Percentiles rank a stretch among this genome's conserved stretches.
Evolutionary conservation across 2,113 vertebrate genomes (phyloP).

Genomic region (Myiagra hebetior): DNA sequence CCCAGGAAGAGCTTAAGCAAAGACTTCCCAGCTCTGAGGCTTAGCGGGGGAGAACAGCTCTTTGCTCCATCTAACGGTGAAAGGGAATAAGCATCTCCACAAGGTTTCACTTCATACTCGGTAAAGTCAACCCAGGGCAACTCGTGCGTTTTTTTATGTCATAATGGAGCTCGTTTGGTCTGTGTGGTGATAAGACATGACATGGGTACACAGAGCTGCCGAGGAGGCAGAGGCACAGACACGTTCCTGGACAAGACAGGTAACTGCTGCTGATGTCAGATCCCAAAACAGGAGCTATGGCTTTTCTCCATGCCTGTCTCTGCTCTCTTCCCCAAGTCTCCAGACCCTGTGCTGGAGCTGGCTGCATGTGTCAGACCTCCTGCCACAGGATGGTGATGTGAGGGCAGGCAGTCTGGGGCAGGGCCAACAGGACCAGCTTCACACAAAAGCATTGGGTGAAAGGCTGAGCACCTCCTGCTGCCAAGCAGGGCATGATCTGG

Average conservation of each 20-base stretch:
- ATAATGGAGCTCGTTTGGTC: fast-evolving
- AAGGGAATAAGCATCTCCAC: not conserved
- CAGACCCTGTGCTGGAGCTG: fast-evolving
- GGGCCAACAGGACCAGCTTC: not conserved
- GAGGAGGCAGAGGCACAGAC: not conserved
- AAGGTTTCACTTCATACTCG: not conserved
- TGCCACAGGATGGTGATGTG: not conserved
- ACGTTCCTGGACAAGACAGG: not conserved
- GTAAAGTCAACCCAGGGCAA: not conserved
- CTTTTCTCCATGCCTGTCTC: not conserved
- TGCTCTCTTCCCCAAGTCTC: not conserved
- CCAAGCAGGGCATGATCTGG: fast-evolving
- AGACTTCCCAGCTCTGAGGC: not conserved
- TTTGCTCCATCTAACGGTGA: constrained; percentile 18
- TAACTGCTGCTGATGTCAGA: fast-evolving
- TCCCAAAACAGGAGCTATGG: not conserved
- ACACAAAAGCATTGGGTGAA: not conserved
- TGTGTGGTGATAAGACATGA: not conserved
- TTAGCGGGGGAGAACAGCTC: not conserved
- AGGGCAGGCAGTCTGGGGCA: not conserved
- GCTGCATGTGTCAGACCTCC: not conserved
- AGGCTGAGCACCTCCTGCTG: not conserved
- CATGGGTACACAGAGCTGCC: not conserved
- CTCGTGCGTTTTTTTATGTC: fast-evolving
- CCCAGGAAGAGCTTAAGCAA: not conserved